Conservation (phyloP, 2,888 invertebrate genomes). For the Deroplatys truncata region DNA sequence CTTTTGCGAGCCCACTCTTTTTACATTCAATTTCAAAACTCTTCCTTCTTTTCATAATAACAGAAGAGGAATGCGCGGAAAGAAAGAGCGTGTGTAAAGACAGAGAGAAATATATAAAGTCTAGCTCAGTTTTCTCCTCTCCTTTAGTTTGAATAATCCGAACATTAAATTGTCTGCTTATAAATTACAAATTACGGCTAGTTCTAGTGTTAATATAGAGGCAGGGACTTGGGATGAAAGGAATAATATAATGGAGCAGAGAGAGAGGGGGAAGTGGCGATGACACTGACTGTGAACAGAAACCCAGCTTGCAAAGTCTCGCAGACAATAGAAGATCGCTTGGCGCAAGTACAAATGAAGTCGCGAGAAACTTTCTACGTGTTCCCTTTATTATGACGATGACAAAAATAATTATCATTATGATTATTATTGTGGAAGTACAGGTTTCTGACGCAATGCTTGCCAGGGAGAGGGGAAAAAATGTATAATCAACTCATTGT, state of each 20-base stretch:
- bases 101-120: slow-evolving; percentile 17
- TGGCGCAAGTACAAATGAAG: neutral
- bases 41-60: neutral
- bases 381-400: neutral
- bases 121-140: neutral
- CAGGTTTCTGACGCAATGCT: neutral
- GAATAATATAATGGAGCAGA: neutral
- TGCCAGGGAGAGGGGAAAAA: neutral
- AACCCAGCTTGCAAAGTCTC: neutral
- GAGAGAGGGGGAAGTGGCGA: no score
- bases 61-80: slow-evolving; percentile 7
- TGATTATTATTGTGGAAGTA: neutral
- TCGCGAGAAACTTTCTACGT: neutral
- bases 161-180: slow-evolving; percentile 32
- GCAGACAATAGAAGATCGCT: neutral
- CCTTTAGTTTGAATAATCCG: slow-evolving; percentile 30
- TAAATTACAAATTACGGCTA: slow-evolving; percentile 31
- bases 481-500: neutral
- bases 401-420: neutral
- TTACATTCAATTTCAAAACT: neutral
- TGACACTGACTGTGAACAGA: neutral
- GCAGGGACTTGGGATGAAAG: neutral
- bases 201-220: slow-evolving; percentile 12
- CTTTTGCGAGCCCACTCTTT: slow-evolving; percentile 3
- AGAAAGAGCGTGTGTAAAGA: neutral